phyloP scores from a whole-genome alignment of 2,113 vertebrate genomes.

The Muntiacus muntjak region DNA sequence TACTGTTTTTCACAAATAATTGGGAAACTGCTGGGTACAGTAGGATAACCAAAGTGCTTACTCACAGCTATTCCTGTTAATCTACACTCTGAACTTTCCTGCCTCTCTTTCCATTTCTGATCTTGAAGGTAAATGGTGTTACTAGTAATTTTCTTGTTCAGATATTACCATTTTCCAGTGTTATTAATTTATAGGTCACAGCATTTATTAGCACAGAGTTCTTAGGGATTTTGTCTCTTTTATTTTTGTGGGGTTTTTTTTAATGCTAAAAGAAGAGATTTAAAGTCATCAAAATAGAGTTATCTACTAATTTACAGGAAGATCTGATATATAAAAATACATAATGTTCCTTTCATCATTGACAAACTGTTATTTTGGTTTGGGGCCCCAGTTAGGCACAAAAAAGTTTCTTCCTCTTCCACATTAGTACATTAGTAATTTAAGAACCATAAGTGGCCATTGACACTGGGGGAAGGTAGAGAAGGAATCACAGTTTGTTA shows the following conservation, averaged over 20 bases:
- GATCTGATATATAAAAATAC: constrained; percentile 1
- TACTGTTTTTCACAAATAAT: not conserved
- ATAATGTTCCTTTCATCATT: not conserved
- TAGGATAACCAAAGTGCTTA: not conserved
- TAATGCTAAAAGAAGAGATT: not conserved
- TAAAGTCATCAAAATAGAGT: not conserved
- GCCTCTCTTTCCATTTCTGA: not conserved
- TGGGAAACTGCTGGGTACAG: not conserved
- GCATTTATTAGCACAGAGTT: constrained; percentile 1
- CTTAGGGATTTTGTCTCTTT: not conserved
- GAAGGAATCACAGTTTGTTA: not conserved
- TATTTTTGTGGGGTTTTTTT: not conserved
- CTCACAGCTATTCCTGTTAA: not conserved
- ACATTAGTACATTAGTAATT: not conserved
- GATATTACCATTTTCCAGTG: not conserved
- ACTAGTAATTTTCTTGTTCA: not conserved
- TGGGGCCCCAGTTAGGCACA: not conserved
- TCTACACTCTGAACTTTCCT: not conserved
- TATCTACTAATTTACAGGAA: not conserved
- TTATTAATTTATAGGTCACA: not conserved
- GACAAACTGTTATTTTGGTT: not conserved
- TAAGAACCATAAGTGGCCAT: not conserved
- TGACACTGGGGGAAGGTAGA: not conserved
- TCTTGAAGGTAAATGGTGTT: not conserved
- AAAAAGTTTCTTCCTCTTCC: not conserved